These are phyloP conservation scores for Brachyrhaphis roseni DNA, from an alignment of 2,797 vertebrate species.

Conservation along the genomic window DNA sequence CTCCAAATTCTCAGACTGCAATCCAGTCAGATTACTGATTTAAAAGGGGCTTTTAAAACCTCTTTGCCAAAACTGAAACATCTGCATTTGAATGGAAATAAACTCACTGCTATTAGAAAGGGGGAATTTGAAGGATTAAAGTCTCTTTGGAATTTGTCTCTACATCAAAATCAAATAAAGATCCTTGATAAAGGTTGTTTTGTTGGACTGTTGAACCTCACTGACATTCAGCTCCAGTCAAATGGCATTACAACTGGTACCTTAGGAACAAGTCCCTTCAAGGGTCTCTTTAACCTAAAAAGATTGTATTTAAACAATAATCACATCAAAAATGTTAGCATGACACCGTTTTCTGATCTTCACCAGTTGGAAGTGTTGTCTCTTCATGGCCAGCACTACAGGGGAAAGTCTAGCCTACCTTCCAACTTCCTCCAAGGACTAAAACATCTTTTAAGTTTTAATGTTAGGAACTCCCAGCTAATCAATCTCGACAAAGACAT, in stretches of 20 bases:
- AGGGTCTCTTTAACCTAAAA: conserved; percentile 55
- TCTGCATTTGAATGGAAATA: conserved; percentile 61
- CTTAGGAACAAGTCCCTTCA: conserved; percentile 40
- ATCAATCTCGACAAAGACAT: conserved; percentile 36
- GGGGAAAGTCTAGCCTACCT: conserved; percentile 50
- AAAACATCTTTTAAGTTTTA: conserved; percentile 55
- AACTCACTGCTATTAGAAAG: conserved; percentile 27
- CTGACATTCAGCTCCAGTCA: conserved; percentile 31
- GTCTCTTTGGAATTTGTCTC: conserved; percentile 52
- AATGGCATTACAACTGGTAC: conserved; percentile 38
- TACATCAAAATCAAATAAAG: conserved; percentile 63
- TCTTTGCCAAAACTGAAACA: conserved; percentile 56
- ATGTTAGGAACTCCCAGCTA: conserved; percentile 51
- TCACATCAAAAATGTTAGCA: conserved; percentile 16
- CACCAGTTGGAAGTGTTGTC: conserved; percentile 52
- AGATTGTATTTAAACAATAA: conserved; percentile 69
- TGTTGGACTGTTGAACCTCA: conserved; percentile 53
- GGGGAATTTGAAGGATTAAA: conserved; percentile 51
- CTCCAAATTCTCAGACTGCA: conserved; percentile 66
- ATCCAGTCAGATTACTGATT: conserved; percentile 44
- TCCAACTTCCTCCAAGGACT: conserved; percentile 75
- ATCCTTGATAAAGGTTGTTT: conserved; percentile 44
- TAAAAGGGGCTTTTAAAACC: conserved; percentile 50
- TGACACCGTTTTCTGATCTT: conserved; percentile 63
- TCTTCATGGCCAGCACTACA: conserved; percentile 56